Percentiles rank a stretch among this genome's conserved stretches.
These are phyloP conservation scores for Deilephila porcellus DNA, from an alignment of 2,888 invertebrate genomes.

Conservation along the genomic window DNA sequence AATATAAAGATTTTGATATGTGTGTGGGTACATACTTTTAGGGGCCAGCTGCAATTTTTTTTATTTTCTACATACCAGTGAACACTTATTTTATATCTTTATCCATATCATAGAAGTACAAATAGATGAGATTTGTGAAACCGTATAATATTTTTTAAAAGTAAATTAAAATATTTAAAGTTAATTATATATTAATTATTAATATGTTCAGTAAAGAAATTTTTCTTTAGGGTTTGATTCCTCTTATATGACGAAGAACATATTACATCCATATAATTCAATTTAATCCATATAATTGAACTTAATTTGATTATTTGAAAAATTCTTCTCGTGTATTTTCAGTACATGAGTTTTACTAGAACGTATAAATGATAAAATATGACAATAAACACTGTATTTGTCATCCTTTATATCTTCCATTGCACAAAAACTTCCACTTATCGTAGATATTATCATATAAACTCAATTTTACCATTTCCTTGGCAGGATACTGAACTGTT, in stretches of 20 bases:
- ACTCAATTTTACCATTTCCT: not conserved
- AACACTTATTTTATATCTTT: not conserved
- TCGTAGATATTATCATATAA: not conserved
- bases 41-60: constrained; percentile 19
- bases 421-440: not conserved
- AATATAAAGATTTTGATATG: constrained; percentile 8
- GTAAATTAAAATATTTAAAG: not conserved
- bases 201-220: not conserved
- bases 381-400: constrained; percentile 18
- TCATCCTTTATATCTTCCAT: not conserved
- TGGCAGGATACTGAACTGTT: not conserved
- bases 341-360: too few species aligned
- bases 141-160: not conserved
- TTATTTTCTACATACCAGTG: constrained; percentile 5
- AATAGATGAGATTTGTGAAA: constrained; percentile 1
- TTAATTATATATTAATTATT: too few species aligned
- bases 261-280: too few species aligned
- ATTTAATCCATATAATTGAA: too few species aligned
- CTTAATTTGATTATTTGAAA: too few species aligned
- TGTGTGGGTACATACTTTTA: constrained; percentile 21
- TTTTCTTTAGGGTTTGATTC: not conserved
- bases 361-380: constrained; percentile 7
- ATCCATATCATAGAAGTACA: constrained; percentile 18
- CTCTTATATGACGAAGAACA: too few species aligned
- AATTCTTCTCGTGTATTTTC: too few species aligned